phyloP scores from a whole-genome alignment of 2,797 vertebrate genomes.

The Melanotaenia pygmaea region DNA sequence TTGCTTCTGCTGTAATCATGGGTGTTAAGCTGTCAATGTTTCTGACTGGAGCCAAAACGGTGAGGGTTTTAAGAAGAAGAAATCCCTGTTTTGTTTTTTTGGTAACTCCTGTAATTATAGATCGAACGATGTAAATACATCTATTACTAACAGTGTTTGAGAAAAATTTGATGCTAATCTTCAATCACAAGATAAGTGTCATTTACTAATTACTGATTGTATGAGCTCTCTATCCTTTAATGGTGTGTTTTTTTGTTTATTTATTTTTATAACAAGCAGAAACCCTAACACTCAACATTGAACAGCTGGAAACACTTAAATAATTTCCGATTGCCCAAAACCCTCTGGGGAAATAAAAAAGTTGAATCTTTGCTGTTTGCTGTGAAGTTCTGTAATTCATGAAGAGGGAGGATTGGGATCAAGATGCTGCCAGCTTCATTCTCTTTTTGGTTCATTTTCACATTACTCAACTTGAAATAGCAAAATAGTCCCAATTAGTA shows the following conservation, averaged over 20 bases:
- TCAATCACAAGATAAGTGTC: neutral
- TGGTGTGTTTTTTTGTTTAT: neutral
- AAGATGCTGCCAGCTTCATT: neutral
- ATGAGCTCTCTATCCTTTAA: slow-evolving; percentile 6
- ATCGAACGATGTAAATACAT: slow-evolving; percentile 30
- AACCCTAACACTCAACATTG: neutral
- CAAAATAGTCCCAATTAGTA: too few species aligned
- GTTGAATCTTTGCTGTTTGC: slow-evolving; percentile 13
- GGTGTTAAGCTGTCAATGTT: slow-evolving; percentile 19
- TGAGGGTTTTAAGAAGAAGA: neutral
- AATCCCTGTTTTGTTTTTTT: slow-evolving; percentile 1
- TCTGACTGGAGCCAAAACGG: slow-evolving; percentile 9
- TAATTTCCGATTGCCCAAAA: neutral
- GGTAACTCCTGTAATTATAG: slow-evolving; percentile 12
- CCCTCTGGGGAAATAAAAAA: slow-evolving; percentile 9
- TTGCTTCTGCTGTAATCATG: slow-evolving; percentile 23
- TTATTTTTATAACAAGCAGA: slow-evolving; percentile 8
- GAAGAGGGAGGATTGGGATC: neutral
- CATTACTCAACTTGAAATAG: too few species aligned
- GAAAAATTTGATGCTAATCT: neutral
- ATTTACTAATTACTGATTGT: slow-evolving; percentile 7
- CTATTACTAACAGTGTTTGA: neutral
- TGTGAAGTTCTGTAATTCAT: neutral
- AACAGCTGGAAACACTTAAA: neutral
- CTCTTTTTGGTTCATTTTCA: neutral